Evolutionary conservation across 2,888 invertebrate genomes (phyloP).

Genomic region (Orthosia incerta): DNA sequence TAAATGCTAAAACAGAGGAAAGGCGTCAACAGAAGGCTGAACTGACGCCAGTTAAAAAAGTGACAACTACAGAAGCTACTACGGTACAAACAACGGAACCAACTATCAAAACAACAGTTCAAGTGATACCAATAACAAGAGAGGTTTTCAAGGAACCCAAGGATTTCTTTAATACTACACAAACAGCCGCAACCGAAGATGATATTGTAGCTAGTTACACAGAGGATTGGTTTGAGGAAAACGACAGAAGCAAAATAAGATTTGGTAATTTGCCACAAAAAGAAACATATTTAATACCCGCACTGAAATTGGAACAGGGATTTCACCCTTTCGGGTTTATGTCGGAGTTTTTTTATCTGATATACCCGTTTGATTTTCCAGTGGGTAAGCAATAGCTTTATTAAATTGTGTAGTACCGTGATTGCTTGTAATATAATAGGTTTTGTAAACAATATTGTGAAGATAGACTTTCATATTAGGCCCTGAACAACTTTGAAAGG

Average conservation of each 20-base stretch:
- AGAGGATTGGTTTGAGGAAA: constrained; percentile 84
- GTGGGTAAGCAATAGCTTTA: constrained; percentile 88
- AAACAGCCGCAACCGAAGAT: constrained; percentile 78
- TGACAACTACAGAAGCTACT: constrained; percentile 61
- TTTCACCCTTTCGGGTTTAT: constrained; percentile 92
- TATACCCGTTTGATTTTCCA: constrained; percentile 93
- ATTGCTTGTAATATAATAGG: constrained; percentile 19
- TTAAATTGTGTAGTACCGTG: constrained; percentile 29
- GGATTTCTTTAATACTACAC: constrained; percentile 73
- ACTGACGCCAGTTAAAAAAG: constrained; percentile 70
- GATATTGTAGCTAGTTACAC: constrained; percentile 79
- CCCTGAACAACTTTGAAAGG: not conserved
- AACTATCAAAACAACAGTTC: constrained; percentile 64
- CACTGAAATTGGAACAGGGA: constrained; percentile 91
- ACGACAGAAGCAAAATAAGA: constrained; percentile 86
- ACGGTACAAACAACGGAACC: constrained; percentile 41
- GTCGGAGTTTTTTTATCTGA: constrained; percentile 91
- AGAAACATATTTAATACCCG: constrained; percentile 88
- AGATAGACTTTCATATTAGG: not conserved
- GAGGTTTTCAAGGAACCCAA: constrained; percentile 75
- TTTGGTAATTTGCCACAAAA: constrained; percentile 87
- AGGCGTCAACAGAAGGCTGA: constrained; percentile 76
- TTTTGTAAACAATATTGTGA: not conserved
- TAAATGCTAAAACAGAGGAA: constrained; percentile 77
- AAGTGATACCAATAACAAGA: constrained; percentile 83